These are phyloP conservation scores for Pegea sp. DNA, from an alignment of 23 tunicate species.

Conservation along the genomic window DNA sequence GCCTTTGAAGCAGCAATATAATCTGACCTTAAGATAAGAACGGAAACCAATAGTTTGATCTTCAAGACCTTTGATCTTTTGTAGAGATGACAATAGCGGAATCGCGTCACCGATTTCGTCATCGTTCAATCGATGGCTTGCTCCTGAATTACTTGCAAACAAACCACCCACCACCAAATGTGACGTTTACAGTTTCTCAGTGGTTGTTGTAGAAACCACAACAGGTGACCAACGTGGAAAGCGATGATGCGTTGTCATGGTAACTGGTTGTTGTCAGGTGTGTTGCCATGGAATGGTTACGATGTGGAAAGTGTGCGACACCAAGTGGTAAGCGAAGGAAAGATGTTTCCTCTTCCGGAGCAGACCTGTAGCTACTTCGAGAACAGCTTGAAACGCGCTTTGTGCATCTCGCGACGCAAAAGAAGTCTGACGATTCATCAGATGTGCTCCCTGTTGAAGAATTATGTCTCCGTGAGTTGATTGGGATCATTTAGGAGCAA, in stretches of 20 bases:
- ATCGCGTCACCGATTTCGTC: not conserved
- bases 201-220: conserved; percentile 26
- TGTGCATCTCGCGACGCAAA: conserved; percentile 22
- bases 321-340: conserved; percentile 34
- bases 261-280: conserved; percentile 4
- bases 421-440: too few species aligned
- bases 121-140: conserved; percentile 26
- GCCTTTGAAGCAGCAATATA: too few species aligned
- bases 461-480: too few species aligned
- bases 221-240: conserved; percentile 19
- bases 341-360: conserved; percentile 12
- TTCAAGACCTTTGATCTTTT: too few species aligned
- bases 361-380: conserved; percentile 5
- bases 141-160: conserved; percentile 45
- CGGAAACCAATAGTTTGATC: too few species aligned
- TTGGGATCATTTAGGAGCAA: too few species aligned
- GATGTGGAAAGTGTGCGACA: conserved; percentile 53
- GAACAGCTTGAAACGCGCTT: conserved; percentile 8
- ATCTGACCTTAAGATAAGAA: too few species aligned
- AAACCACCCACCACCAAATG: conserved; percentile 24
- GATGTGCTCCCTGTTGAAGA: too few species aligned
- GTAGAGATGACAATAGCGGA: not conserved
- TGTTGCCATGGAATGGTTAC: conserved; percentile 56
- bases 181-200: conserved; percentile 66
- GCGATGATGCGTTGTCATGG: not conserved